Percentiles rank a stretch among this genome's conserved stretches.
Evolutionary conservation across 2,113 vertebrate genomes (phyloP).

Genomic region (Petrocephalus microphthalmus): DNA sequence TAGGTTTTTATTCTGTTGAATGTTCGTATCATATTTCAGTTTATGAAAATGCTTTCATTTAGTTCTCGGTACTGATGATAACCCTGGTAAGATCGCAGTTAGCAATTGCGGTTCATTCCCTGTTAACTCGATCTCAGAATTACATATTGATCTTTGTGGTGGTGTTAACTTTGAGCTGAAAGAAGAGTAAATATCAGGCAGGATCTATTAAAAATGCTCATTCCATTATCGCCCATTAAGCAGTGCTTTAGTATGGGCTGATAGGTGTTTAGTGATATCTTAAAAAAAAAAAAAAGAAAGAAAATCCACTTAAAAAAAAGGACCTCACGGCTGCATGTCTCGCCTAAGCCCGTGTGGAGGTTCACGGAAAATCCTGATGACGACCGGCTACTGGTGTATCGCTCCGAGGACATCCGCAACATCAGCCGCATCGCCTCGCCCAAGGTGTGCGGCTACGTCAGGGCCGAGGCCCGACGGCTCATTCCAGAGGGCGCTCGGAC

Average conservation of each 20-base stretch:
- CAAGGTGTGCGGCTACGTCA: conserved; percentile 87
- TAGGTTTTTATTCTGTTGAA: neutral
- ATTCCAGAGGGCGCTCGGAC: conserved; percentile 56
- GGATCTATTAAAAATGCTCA: neutral
- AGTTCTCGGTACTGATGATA: neutral
- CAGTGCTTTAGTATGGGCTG: neutral
- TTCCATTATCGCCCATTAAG: neutral
- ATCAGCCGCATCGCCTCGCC: conserved; percentile 81
- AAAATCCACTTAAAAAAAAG: neutral
- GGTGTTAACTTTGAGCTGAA: neutral
- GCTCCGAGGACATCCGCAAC: conserved; percentile 87
- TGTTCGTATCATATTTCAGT: neutral
- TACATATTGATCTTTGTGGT: neutral
- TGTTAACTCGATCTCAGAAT: neutral
- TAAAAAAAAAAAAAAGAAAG: neutral
- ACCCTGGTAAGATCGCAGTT: neutral
- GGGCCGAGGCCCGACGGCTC: conserved; percentile 56
- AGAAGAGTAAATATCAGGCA: neutral
- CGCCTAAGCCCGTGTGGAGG: conserved; percentile 80
- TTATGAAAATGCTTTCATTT: neutral
- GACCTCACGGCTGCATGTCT: neutral
- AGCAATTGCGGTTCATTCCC: neutral
- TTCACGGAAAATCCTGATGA: conserved; percentile 69
- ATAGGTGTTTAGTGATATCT: neutral
- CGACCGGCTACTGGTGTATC: conserved; percentile 81